Base-by-base conservation (phyloP, 2,888 invertebrate genomes). In the Pelosia muscerda region DNA sequence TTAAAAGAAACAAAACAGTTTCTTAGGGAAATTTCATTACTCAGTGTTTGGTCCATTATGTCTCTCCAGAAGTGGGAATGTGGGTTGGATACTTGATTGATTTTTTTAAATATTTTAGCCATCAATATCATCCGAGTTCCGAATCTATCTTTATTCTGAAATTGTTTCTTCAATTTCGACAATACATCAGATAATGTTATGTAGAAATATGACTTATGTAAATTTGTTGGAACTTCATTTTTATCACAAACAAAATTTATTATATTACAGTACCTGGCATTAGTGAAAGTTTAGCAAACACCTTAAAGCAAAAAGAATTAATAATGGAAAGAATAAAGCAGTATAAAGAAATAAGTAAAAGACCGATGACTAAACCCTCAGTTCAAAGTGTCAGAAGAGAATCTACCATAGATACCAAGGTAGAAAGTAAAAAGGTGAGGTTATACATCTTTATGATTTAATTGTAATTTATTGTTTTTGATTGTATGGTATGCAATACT, bases 241-340 rank as follows among this genome's bases (percentile, higher is more conserved):
- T 26, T 8, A 57, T 57, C 25, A 56, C 26, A n/a, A 9, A 5
- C 13, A 9, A 26, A 15, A 56, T 57, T 57, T 28, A 57, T n/a
- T 26, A n/a, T 15, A 28, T 57, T 68, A 31, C 69, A 95, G 95
- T 95, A 82, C 95, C 95, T 81, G 95, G 95, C 71, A 95, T 95
- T 56, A 95, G 95, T 86, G 95, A 94, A 86, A 95, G 94, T 76
- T 86, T 95, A 81, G 95, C 95, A 60, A 95, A 95, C 74, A 95
- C 95, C 19, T 78, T 95, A 25, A 95, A 94, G 80, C 95, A 95
- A 73, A 95, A 95, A 73, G 95, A 95, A 72, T 68, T 94, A 66
- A 76, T 95, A 31, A 93, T 95, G 93, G 94, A 95, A 81, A 90
- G 92, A 76, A 95, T 95, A 80, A 94, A 94, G 79, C 95, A 94